Evolutionary conservation across 2,113 vertebrate species (phyloP).

Genomic region (Notothenia rossii): DNA sequence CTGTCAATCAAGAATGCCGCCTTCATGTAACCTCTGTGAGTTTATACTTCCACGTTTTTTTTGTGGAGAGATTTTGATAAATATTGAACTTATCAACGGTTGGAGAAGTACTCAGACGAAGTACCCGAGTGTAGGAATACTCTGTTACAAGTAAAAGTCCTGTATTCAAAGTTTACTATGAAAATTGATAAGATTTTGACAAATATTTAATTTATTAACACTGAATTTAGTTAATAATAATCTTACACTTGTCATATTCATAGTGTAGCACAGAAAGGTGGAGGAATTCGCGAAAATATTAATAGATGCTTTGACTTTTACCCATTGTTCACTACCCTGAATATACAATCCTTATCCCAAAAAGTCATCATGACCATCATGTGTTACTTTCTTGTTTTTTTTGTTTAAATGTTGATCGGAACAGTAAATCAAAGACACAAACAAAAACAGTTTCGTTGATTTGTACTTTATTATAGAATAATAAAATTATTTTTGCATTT

Average conservation of each 20-base stretch:
- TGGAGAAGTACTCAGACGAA: too few relatives aligned
- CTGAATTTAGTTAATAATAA: background rate
- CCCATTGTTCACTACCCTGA: background rate
- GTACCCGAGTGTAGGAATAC: too few relatives aligned
- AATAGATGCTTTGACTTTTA: background rate
- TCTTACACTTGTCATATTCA: background rate
- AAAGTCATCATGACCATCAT: background rate
- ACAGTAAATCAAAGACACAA: conserved; percentile 37
- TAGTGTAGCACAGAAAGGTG: background rate
- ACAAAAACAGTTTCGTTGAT: conserved; percentile 54
- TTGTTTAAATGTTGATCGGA: background rate
- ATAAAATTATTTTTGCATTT: conserved; percentile 87
- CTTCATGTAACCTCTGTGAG: background rate
- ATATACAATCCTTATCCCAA: fast-evolving
- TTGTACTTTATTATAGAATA: conserved; percentile 89
- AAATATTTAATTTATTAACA: background rate
- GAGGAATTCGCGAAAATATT: background rate
- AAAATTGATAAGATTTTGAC: background rate
- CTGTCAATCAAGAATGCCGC: background rate
- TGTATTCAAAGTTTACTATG: too few relatives aligned
- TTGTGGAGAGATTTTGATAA: too few relatives aligned
- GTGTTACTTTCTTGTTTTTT: too few relatives aligned
- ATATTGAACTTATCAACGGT: too few relatives aligned
- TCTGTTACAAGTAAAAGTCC: too few relatives aligned
- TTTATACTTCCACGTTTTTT: background rate